A percentile compares a stretch with the other conserved stretches of the same genome.
Conservation (phyloP, 30 jellyfish, hydroid and myxozoan species). For the Nemopilema nomurai region DNA sequence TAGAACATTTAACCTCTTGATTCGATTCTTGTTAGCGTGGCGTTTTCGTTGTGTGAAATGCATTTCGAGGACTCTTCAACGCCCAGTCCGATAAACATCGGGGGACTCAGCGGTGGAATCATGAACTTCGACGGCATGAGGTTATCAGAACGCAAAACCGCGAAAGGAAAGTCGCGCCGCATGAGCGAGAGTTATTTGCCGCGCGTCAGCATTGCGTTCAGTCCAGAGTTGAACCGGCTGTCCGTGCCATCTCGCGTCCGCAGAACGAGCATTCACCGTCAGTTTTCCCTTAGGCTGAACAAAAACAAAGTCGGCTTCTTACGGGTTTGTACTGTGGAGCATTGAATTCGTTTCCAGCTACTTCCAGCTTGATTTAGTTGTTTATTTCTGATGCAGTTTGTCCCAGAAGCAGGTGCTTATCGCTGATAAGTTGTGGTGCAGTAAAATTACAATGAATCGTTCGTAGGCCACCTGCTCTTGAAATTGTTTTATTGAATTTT, state of each 20-base stretch:
- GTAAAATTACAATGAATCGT: background rate
- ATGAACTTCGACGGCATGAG: conserved; percentile 22
- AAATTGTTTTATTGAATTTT: background rate
- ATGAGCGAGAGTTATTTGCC: conserved; percentile 45
- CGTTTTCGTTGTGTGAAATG: too few relatives aligned
- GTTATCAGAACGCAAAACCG: conserved; percentile 11
- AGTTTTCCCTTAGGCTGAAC: conserved; percentile 53
- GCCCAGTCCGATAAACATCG: conserved; percentile 1
- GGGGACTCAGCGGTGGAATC: background rate
- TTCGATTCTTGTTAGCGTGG: too few relatives aligned
- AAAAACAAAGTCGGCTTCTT: conserved; percentile 43
- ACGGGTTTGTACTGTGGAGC: conserved; percentile 45
- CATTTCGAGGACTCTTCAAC: background rate
- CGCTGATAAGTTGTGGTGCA: background rate
- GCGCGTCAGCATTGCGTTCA: conserved; percentile 1
- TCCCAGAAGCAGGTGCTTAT: background rate
- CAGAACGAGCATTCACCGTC: conserved; percentile 54
- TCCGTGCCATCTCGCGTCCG: conserved; percentile 37
- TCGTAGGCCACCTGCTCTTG: background rate
- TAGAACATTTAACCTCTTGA: too few relatives aligned
- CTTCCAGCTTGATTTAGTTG: background rate
- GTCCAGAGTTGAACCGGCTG: conserved; percentile 3
- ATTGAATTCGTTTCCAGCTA: background rate
- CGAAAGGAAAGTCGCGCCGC: conserved; percentile 23
- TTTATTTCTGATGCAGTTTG: background rate